phyloP scores from a whole-genome alignment of 1,140 invertebrate genomes.

The Macrostomum lignano region DNA sequence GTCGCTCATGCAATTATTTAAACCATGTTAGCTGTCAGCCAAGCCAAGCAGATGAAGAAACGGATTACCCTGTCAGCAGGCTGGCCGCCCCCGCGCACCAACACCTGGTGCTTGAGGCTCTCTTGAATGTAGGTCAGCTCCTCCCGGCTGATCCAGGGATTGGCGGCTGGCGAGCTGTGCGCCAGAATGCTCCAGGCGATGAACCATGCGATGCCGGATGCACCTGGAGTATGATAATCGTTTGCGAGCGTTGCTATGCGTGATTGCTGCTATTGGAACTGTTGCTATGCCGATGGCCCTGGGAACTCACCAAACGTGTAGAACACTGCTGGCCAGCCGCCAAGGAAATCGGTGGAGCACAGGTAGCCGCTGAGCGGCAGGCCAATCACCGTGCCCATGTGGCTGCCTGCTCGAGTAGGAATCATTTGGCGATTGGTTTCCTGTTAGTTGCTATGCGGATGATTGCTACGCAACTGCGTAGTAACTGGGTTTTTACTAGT shows the following conservation, averaged over 20 bases:
- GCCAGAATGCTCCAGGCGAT: slow-evolving; percentile 17
- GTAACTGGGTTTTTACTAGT: too few species aligned
- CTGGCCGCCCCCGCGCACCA: too few species aligned
- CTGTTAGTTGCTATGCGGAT: slow-evolving; percentile 16
- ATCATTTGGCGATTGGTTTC: slow-evolving; percentile 16
- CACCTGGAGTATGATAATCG: slow-evolving; percentile 10
- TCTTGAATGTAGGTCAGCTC: slow-evolving; percentile 22
- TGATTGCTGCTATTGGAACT: neutral
- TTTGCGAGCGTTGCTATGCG: neutral
- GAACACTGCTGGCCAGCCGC: slow-evolving; percentile 56
- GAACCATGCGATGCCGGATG: slow-evolving; percentile 18
- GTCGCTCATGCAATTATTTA: too few species aligned
- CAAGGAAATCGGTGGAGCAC: slow-evolving; percentile 16
- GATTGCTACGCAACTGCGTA: too few species aligned
- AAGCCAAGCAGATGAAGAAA: too few species aligned
- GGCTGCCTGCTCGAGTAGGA: slow-evolving; percentile 14
- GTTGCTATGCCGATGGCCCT: too few species aligned
- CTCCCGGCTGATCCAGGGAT: slow-evolving; percentile 14
- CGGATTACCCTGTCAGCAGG: too few species aligned
- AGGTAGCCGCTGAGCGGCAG: slow-evolving; percentile 22
- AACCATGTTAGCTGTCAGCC: too few species aligned
- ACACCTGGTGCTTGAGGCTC: too few species aligned
- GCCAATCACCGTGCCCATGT: slow-evolving; percentile 25
- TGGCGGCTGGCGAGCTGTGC: slow-evolving; percentile 16
- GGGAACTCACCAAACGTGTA: slow-evolving; percentile 45